phyloP scores from a whole-genome alignment of 2,113 vertebrate genomes.

The Paracanthobrama guichenoti region DNA sequence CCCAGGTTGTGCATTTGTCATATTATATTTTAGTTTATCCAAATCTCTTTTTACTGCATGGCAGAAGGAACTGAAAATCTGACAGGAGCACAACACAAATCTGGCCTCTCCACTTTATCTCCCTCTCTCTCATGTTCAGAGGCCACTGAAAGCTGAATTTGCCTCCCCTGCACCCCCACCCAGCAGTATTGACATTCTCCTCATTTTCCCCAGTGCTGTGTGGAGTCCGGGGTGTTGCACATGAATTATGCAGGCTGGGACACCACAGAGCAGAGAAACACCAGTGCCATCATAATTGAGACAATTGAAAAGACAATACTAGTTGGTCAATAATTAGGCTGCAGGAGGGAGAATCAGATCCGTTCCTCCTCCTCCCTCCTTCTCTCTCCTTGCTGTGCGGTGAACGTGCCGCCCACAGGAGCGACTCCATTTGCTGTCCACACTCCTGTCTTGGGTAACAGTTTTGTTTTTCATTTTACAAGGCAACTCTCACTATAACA shows the following conservation, averaged over 20 bases:
- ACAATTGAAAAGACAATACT: slow-evolving; percentile 82
- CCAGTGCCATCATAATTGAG: slow-evolving; percentile 81
- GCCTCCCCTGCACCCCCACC: background rate
- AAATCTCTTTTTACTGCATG: background rate
- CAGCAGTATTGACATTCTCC: slow-evolving; percentile 77
- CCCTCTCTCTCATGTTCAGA: background rate
- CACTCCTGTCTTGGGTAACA: background rate
- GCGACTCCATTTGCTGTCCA: slow-evolving; percentile 48
- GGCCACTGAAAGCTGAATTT: slow-evolving; percentile 38
- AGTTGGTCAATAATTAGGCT: slow-evolving; percentile 80
- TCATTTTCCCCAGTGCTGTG: slow-evolving; percentile 73
- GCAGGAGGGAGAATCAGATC: slow-evolving; percentile 74
- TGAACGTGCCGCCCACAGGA: slow-evolving; percentile 23
- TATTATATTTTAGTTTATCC: background rate
- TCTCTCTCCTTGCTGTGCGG: slow-evolving; percentile 54
- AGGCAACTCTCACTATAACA: background rate
- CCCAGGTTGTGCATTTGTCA: background rate
- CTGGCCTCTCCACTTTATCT: slow-evolving; percentile 20
- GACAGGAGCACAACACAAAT: slow-evolving; percentile 8
- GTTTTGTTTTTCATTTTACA: slow-evolving; percentile 6
- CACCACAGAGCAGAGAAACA: slow-evolving; percentile 75
- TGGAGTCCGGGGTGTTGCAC: slow-evolving; percentile 72
- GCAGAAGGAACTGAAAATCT: background rate
- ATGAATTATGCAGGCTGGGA: slow-evolving; percentile 80
- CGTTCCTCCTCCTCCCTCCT: slow-evolving; percentile 41